phyloP scores from a whole-genome alignment of 2,797 vertebrate genomes.

The Galaxias olidus region DNA sequence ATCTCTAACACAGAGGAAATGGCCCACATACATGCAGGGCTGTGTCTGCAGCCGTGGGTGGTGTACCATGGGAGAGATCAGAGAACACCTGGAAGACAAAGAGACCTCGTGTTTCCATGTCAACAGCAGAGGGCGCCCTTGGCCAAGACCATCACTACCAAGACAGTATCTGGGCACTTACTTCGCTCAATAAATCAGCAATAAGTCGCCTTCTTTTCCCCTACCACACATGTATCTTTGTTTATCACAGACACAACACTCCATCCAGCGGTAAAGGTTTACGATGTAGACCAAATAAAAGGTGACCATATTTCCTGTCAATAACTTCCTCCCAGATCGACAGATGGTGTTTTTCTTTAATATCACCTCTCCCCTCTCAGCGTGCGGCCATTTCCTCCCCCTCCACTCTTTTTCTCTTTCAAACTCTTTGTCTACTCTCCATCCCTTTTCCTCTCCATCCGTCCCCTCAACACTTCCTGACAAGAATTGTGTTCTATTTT shows the following conservation, averaged over 20 bases:
- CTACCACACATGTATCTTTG: no score
- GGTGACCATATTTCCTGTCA: not conserved
- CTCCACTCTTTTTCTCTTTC: slow-evolving; percentile 6
- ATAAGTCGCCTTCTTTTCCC: no score
- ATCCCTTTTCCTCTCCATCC: not conserved
- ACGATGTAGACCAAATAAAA: not conserved
- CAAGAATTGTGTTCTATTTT: slow-evolving; percentile 39
- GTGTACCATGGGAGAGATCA: no score
- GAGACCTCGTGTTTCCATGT: not conserved
- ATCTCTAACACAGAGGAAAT: no score
- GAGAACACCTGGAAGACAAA: no score
- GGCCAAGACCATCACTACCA: not conserved
- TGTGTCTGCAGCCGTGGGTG: no score
- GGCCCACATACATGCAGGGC: no score
- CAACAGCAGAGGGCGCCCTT: slow-evolving; percentile 49
- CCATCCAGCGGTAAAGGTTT: not conserved
- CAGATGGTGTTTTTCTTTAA: slow-evolving; percentile 3
- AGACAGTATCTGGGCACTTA: not conserved
- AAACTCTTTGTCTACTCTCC: slow-evolving; percentile 35
- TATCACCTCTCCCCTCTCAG: not conserved
- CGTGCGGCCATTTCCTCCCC: slow-evolving; percentile 39
- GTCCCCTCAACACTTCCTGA: slow-evolving; percentile 38
- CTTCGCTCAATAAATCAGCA: no score
- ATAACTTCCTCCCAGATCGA: slow-evolving; percentile 14
- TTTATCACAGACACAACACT: not conserved